Evolutionary conservation across 53 echinoderm and acorn worm species (phyloP).

Genomic region (Paelopatides confundens): DNA sequence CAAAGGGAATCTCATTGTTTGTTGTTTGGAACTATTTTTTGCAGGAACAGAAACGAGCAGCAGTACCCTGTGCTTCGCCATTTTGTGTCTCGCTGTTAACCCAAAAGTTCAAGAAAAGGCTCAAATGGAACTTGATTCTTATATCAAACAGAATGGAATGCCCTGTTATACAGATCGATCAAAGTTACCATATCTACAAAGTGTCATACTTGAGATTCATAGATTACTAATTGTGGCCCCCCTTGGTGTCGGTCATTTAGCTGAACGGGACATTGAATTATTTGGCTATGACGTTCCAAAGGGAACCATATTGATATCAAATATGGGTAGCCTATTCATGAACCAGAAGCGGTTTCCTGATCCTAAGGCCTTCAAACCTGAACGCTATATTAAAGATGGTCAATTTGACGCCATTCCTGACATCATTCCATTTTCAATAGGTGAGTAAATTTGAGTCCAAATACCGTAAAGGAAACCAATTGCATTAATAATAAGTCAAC

Average conservation of each 20-base stretch:
- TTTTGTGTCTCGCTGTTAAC: neutral
- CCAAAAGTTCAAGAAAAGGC: neutral
- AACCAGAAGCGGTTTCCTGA: neutral
- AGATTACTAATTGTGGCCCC: neutral
- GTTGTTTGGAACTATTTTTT: slow-evolving; percentile 35
- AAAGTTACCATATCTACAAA: slow-evolving; percentile 15
- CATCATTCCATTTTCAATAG: slow-evolving; percentile 26
- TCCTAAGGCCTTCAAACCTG: neutral
- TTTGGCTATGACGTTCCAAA: slow-evolving; percentile 29
- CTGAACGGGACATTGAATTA: neutral
- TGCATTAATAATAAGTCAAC: too few species aligned
- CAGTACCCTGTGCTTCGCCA: neutral
- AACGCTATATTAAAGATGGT: slow-evolving; percentile 19
- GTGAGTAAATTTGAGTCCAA: neutral
- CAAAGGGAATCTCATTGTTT: neutral
- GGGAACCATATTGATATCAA: neutral
- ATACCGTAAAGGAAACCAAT: too few species aligned
- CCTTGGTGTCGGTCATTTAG: neutral
- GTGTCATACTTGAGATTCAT: neutral
- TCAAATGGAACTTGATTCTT: neutral
- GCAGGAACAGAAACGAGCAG: slow-evolving; percentile 28
- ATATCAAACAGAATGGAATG: neutral
- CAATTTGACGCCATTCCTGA: neutral
- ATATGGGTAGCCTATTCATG: slow-evolving; percentile 17
- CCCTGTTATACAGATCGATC: slow-evolving; percentile 3